Evolutionary conservation across 2,888 invertebrate genomes (phyloP).

Genomic region (Phorcus lineatus): DNA sequence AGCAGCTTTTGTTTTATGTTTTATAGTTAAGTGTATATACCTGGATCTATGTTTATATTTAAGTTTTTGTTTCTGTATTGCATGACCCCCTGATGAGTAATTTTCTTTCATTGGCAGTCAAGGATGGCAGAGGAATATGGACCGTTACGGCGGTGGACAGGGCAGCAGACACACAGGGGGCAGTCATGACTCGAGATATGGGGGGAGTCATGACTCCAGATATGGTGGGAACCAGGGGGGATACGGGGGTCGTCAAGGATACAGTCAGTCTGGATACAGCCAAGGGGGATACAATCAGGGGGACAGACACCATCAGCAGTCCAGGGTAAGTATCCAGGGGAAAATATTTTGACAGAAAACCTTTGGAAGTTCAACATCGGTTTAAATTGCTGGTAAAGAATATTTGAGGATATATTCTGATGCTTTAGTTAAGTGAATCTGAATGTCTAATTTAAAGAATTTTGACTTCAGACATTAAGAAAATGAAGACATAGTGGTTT

Average conservation of each 20-base stretch:
- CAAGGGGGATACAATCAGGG: not conserved
- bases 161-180: slow-evolving; percentile 5
- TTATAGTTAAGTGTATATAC: too few species aligned
- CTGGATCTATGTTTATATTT: too few species aligned
- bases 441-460: too few species aligned
- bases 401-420: too few species aligned
- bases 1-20: too few species aligned
- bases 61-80: too few species aligned
- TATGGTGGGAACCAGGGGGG: not conserved
- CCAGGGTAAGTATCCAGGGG: not conserved
- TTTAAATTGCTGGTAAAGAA: too few species aligned
- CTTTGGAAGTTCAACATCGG: too few species aligned
- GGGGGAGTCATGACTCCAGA: not conserved
- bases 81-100: not conserved
- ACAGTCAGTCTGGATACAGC: not conserved
- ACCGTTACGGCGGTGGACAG: slow-evolving; percentile 9
- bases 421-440: too few species aligned
- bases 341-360: not conserved
- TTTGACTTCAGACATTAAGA: too few species aligned
- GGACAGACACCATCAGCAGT: not conserved
- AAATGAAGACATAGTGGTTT: too few species aligned
- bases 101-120: not conserved
- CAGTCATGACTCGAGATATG: slow-evolving; percentile 34
- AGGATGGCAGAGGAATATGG: slow-evolving; percentile 13
- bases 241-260: not conserved